Percentiles rank a stretch among this genome's conserved stretches.
These are phyloP conservation scores for Molossus molossus DNA, from an alignment of 2,797 vertebrate genomes.

Conservation along the genomic window DNA sequence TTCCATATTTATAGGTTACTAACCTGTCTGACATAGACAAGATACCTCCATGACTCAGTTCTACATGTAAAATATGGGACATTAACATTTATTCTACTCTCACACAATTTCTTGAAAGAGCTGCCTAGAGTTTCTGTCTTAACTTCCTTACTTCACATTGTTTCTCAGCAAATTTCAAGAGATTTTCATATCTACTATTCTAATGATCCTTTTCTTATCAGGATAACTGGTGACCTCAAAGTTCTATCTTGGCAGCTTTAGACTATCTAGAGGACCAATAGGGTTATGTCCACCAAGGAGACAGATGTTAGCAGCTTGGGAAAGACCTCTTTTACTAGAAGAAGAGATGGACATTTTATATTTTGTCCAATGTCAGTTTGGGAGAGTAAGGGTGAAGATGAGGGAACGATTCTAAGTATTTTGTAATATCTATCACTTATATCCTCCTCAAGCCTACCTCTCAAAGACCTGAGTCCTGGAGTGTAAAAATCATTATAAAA, in stretches of 20 bases:
- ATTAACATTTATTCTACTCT: slow-evolving; percentile 14
- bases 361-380: background rate
- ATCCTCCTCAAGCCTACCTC: background rate
- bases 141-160: background rate
- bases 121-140: slow-evolving; percentile 20
- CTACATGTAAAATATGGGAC: background rate
- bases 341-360: background rate
- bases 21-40: background rate
- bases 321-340: background rate
- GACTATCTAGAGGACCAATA: background rate
- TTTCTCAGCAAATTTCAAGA: background rate
- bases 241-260: background rate
- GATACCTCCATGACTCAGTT: background rate
- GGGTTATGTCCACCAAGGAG: background rate
- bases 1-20: background rate
- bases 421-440: background rate
- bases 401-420: background rate
- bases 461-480: background rate
- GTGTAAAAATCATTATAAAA: slow-evolving; percentile 3
- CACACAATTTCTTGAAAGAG: background rate
- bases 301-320: background rate
- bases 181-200: background rate
- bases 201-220: background rate
- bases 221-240: background rate
- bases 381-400: background rate